Base-by-base conservation (phyloP, 2,797 vertebrate genomes). In the Zenarchopterus dispar region DNA sequence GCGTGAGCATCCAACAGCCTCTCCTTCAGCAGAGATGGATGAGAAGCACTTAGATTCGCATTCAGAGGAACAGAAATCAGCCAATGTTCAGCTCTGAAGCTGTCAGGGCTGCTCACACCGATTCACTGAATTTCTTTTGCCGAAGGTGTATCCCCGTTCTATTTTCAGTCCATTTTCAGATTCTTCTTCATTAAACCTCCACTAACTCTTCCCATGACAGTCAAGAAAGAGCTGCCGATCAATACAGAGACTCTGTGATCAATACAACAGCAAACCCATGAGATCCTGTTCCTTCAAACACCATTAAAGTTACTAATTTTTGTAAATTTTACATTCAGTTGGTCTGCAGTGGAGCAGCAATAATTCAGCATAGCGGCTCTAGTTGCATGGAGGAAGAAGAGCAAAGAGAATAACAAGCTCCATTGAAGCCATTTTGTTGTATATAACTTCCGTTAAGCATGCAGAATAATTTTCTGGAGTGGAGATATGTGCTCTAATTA, bases 71-170 rank as follows among this genome's bases (percentile, higher is more conserved):
- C 10, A 22, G 49, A 49, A 57, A 62, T 39, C 62, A 70, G 59
- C 39, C 58, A 60, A n/a, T 62, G 4, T 22, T 26, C 24, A 33
- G 67, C 56, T 47, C 57, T 61, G 62, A 6, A 44, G 4, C 74
- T 80, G 78, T 74, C 81, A 80, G 73, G 0, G 49, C 62, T 2
- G 57, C 70, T 86, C 73, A 69, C 33, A 78, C 84, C 78, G 77
- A 54, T 45, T 84, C 75, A 21, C 66, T 57, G 64, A 17, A 52
- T 70, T 77, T 65, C 63, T 71, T 26, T 67, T 5, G 81, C 81
- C 80, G 57, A 70, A 41, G 73, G 71, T 70, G 16, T 42, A 56
- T 15, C 22, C 16, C n/a, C 72, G 75, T 67, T 81, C 77, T 16
- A 67, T 70, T 82, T 84, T 53, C 23, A 28, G 61, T 63, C 44